Conservation (phyloP, 1,140 invertebrate genomes). For the Scaptomyza hsui region DNA sequence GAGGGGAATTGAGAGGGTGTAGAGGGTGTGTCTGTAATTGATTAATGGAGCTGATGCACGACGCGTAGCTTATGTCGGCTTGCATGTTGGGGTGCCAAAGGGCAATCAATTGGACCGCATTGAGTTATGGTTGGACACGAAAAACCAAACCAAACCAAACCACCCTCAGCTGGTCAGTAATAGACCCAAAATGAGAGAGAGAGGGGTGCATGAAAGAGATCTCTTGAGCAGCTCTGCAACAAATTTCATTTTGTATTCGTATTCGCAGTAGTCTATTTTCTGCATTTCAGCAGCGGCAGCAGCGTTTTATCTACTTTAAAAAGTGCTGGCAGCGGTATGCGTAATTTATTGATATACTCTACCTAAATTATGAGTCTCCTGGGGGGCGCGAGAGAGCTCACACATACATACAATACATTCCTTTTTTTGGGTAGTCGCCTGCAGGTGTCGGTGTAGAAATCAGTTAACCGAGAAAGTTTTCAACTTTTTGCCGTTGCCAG, state of each 20-base stretch:
- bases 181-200: conserved; percentile 1
- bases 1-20: conserved; percentile 1
- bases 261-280: not conserved
- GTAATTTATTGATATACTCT: conserved; percentile 82
- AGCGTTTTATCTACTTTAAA: conserved; percentile 52
- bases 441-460: conserved; percentile 80
- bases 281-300: conserved; percentile 28
- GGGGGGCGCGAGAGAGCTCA: conserved; percentile 48
- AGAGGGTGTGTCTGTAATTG: conserved; percentile 64
- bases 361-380: conserved; percentile 78
- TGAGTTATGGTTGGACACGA: conserved; percentile 43
- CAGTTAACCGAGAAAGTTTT: conserved; percentile 81
- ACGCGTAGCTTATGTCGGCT: conserved; percentile 63
- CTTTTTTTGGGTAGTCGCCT: conserved; percentile 38
- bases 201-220: not conserved
- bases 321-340: conserved; percentile 57
- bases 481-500: conserved; percentile 51
- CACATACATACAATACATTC: conserved; percentile 16
- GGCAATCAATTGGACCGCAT: conserved; percentile 52
- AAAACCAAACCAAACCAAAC: conserved; percentile 20
- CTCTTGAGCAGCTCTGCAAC: conserved; percentile 22
- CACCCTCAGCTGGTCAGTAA: conserved; percentile 24
- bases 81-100: conserved; percentile 48
- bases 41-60: conserved; percentile 69
- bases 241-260: conserved; percentile 29